Conservation (phyloP, 2,888 invertebrate genomes). For the Chrysina gloriosa region DNA sequence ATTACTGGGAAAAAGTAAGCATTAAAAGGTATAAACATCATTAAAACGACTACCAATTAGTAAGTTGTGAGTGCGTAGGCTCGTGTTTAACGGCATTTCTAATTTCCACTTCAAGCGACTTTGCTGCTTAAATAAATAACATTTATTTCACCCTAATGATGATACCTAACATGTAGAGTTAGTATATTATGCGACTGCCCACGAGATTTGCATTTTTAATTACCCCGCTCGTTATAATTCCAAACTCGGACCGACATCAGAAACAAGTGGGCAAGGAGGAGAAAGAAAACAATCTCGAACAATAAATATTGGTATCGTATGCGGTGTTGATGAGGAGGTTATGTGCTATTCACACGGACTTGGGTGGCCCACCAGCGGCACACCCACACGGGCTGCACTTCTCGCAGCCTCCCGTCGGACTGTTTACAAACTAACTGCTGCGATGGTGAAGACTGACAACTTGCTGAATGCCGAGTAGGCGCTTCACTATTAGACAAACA, state of each 20-base stretch:
- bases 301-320: slow-evolving; percentile 41
- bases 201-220: slow-evolving; percentile 44
- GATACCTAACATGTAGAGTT: slow-evolving; percentile 32
- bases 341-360: slow-evolving; percentile 44
- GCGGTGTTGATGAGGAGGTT: slow-evolving; percentile 45
- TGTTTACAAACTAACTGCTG: slow-evolving; percentile 49
- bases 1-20: slow-evolving; percentile 32
- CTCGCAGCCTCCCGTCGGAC: slow-evolving; percentile 44
- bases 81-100: slow-evolving; percentile 41
- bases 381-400: slow-evolving; percentile 45
- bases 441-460: slow-evolving; percentile 47
- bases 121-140: slow-evolving; percentile 31
- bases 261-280: slow-evolving; percentile 5
- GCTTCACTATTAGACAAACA: slow-evolving; percentile 51
- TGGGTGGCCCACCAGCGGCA: slow-evolving; percentile 46
- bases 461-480: slow-evolving; percentile 50
- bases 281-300: slow-evolving; percentile 36
- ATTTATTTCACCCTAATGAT: slow-evolving; percentile 43
- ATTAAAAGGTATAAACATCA: slow-evolving; percentile 41
- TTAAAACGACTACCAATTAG: slow-evolving; percentile 44
- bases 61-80: slow-evolving; percentile 40
- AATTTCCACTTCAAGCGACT: slow-evolving; percentile 40
- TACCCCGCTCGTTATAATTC: slow-evolving; percentile 43
- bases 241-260: slow-evolving; percentile 22
- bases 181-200: slow-evolving; percentile 33